phyloP scores from a whole-genome alignment of 2,888 invertebrate species.

The Drosophila koepferae region DNA sequence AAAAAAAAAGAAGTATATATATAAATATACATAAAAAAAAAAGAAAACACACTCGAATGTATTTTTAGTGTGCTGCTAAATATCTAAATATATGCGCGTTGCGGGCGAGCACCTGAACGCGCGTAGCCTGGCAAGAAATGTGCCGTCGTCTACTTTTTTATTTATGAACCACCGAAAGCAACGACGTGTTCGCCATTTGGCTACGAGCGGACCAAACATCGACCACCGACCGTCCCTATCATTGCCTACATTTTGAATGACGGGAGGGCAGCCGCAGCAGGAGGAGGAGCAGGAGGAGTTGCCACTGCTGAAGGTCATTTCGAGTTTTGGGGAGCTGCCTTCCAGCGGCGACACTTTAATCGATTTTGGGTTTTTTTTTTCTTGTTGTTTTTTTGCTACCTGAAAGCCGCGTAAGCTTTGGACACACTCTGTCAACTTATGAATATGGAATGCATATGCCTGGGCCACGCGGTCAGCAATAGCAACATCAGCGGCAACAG shows the following conservation, averaged over 20 bases:
- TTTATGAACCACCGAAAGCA: slow-evolving; percentile 69
- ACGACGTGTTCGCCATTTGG: slow-evolving; percentile 49
- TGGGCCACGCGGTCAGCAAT: slow-evolving; percentile 5
- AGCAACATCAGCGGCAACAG: too few species aligned
- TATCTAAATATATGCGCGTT: slow-evolving; percentile 74
- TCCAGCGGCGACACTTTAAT: slow-evolving; percentile 45
- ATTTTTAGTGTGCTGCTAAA: slow-evolving; percentile 78
- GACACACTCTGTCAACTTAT: slow-evolving; percentile 67
- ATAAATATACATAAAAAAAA: not conserved
- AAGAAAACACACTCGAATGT: slow-evolving; percentile 61
- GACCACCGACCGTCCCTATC: slow-evolving; percentile 13
- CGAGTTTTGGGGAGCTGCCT: slow-evolving; percentile 47
- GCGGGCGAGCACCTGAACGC: slow-evolving; percentile 60
- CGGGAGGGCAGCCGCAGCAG: not conserved
- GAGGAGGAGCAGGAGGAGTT: slow-evolving; percentile 1
- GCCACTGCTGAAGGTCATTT: slow-evolving; percentile 66
- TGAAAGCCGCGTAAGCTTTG: slow-evolving; percentile 34
- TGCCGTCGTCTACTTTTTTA: slow-evolving; percentile 69
- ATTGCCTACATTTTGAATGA: slow-evolving; percentile 4
- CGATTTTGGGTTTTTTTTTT: slow-evolving; percentile 66
- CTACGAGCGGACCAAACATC: slow-evolving; percentile 8
- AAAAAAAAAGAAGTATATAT: slow-evolving; percentile 7
- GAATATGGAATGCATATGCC: slow-evolving; percentile 72
- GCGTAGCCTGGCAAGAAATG: slow-evolving; percentile 54
- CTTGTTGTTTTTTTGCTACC: slow-evolving; percentile 31